These are phyloP conservation scores for Podotricha telesiphe DNA, from an alignment of 2,888 invertebrate species.

Conservation along the genomic window DNA sequence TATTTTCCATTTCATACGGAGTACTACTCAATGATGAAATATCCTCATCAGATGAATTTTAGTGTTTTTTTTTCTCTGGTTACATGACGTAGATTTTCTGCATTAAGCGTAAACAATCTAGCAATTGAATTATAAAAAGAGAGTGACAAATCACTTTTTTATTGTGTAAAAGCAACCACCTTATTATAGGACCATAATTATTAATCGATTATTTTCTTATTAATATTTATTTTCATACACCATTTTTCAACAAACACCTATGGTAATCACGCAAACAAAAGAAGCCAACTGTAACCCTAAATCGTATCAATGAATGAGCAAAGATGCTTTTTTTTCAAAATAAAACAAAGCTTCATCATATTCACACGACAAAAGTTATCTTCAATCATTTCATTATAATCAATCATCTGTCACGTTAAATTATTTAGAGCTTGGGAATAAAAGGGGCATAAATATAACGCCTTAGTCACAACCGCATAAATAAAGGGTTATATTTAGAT, in stretches of 20 bases:
- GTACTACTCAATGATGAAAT: too few species aligned
- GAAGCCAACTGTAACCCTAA: background rate
- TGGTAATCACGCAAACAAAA: conserved; percentile 4
- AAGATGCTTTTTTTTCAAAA: background rate
- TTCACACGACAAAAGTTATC: conserved; percentile 9
- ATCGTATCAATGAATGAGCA: background rate
- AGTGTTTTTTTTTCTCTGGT: too few species aligned
- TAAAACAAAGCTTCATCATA: conserved; percentile 5
- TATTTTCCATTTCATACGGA: too few species aligned
- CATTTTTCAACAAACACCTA: too few species aligned
- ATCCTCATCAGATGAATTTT: too few species aligned
- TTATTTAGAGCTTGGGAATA: background rate
- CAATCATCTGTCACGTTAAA: conserved; percentile 17
- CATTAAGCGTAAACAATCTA: too few species aligned
- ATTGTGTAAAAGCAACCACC: too few species aligned
- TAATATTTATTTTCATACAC: too few species aligned
- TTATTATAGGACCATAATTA: too few species aligned
- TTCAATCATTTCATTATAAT: conserved; percentile 23
- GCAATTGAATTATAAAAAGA: too few species aligned
- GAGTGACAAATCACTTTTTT: too few species aligned
- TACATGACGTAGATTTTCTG: too few species aligned
- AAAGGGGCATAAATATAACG: background rate
- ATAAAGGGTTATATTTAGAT: conserved; percentile 55
- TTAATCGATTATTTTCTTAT: background rate
- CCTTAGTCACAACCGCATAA: conserved; percentile 52